Conservation (phyloP, 2,888 invertebrate species). For the Ophonus ardosiacus region DNA sequence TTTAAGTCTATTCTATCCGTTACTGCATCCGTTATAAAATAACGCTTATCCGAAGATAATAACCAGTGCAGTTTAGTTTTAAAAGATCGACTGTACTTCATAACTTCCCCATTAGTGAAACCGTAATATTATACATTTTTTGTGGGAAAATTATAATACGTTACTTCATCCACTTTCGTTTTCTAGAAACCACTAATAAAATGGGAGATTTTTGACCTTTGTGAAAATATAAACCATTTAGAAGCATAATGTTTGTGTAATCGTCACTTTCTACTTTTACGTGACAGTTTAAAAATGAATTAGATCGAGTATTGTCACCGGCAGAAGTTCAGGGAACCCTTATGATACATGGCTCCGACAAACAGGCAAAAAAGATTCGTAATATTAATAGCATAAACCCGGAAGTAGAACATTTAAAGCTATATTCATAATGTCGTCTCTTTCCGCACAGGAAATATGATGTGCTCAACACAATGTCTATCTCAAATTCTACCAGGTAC, state of each 20-base stretch:
- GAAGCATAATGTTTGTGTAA: slow-evolving; percentile 45
- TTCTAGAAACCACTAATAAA: slow-evolving; percentile 48
- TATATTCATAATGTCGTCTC: neutral
- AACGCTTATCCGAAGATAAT: slow-evolving; percentile 39
- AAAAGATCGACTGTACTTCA: neutral
- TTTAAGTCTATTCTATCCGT: neutral
- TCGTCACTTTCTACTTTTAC: slow-evolving; percentile 46
- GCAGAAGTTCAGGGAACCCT: slow-evolving; percentile 24
- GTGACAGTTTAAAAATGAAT: slow-evolving; percentile 56
- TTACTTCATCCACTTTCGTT: slow-evolving; percentile 48
- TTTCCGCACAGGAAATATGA: neutral
- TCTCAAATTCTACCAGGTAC: too few species aligned
- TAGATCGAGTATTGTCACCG: slow-evolving; percentile 21
- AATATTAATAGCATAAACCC: neutral
- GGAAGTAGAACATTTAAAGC: neutral
- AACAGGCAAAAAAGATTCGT: neutral
- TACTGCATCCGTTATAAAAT: slow-evolving; percentile 19
- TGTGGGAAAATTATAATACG: slow-evolving; percentile 39
- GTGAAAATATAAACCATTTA: slow-evolving; percentile 39
- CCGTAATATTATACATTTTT: neutral
- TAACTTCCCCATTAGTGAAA: slow-evolving; percentile 16
- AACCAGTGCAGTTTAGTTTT: slow-evolving; percentile 28
- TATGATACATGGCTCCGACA: slow-evolving; percentile 14
- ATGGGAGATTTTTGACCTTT: slow-evolving; percentile 53
- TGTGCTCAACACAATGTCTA: neutral